Percentiles rank a stretch among this genome's conserved stretches.
These are phyloP conservation scores for Cromileptes altivelis DNA, from an alignment of 2,113 vertebrate genomes.

Conservation along the genomic window DNA sequence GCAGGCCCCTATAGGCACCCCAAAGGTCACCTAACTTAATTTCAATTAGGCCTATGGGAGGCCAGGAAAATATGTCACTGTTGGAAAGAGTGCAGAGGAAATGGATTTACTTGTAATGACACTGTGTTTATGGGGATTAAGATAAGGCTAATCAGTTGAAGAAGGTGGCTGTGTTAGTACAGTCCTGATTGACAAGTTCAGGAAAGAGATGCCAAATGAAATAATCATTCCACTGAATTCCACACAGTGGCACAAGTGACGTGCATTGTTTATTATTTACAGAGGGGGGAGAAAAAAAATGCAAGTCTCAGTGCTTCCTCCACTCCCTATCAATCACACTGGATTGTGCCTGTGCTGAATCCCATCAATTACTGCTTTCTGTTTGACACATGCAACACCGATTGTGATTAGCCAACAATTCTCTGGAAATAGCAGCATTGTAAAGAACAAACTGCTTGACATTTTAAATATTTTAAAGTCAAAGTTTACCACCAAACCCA, in stretches of 20 bases:
- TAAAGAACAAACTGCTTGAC: conserved; percentile 72
- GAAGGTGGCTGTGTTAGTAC: not conserved
- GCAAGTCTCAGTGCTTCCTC: conserved; percentile 59
- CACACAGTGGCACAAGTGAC: conserved; percentile 27
- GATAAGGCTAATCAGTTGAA: conserved; percentile 58
- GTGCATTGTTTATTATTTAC: conserved; percentile 64
- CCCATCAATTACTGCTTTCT: conserved; percentile 70
- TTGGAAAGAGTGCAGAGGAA: conserved; percentile 35
- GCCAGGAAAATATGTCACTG: conserved; percentile 64
- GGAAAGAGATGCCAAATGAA: conserved; percentile 50
- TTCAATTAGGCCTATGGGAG: conserved; percentile 77
- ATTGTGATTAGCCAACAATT: conserved; percentile 76
- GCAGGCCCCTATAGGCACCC: conserved; percentile 56
- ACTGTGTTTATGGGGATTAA: conserved; percentile 57
- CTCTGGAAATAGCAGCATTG: conserved; percentile 65
- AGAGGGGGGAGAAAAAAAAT: conserved; percentile 50
- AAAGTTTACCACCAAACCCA: conserved; percentile 58
- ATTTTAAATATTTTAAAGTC: conserved; percentile 74
- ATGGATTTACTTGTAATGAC: conserved; percentile 62
- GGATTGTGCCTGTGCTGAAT: conserved; percentile 54
- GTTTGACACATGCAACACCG: conserved; percentile 65
- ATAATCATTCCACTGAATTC: conserved; percentile 44
- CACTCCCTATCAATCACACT: conserved; percentile 72
- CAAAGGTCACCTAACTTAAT: conserved; percentile 84
- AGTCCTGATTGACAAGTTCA: conserved; percentile 58